Percentiles rank a stretch among this genome's conserved stretches.
Evolutionary conservation across 2,113 vertebrate genomes (phyloP).

Genomic region (Phoxinus phoxinus): DNA sequence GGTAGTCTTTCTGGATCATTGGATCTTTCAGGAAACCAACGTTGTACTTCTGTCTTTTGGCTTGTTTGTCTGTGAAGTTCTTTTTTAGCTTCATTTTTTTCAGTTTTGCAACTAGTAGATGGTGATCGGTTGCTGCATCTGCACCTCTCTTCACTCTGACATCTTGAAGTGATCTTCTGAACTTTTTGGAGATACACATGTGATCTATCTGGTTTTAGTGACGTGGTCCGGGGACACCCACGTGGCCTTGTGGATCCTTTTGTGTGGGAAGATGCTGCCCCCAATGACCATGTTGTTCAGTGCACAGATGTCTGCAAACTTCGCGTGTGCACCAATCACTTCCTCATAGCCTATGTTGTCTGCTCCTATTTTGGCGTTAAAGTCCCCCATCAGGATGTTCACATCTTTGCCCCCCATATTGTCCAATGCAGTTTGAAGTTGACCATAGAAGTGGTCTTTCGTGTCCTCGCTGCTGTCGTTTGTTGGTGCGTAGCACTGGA

Average conservation of each 20-base stretch:
- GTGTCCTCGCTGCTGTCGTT: neutral
- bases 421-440: neutral
- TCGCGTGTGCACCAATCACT: too few relatives aligned
- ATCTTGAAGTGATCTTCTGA: neutral
- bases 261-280: neutral
- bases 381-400: too few relatives aligned
- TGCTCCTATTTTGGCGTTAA: too few relatives aligned
- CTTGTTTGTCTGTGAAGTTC: neutral
- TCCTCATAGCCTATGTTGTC: too few relatives aligned
- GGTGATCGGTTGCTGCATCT: neutral
- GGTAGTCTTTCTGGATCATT: too few relatives aligned
- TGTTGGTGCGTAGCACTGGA: conserved; percentile 16
- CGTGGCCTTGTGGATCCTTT: neutral
- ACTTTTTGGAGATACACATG: neutral
- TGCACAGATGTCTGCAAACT: too few relatives aligned
- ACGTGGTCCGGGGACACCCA: neutral
- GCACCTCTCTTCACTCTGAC: neutral
- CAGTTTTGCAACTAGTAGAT: neutral
- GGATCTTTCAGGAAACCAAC: too few relatives aligned
- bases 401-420: too few relatives aligned
- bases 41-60: too few relatives aligned
- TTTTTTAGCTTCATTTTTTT: neutral
- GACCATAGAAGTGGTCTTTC: neutral
- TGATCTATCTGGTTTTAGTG: neutral
- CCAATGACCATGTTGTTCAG: too few relatives aligned